Evolutionary conservation across 2,113 vertebrate genomes (phyloP), one percentile per base, ranked within the genome.

Genomic region (Toxostoma redivivum): DNA sequence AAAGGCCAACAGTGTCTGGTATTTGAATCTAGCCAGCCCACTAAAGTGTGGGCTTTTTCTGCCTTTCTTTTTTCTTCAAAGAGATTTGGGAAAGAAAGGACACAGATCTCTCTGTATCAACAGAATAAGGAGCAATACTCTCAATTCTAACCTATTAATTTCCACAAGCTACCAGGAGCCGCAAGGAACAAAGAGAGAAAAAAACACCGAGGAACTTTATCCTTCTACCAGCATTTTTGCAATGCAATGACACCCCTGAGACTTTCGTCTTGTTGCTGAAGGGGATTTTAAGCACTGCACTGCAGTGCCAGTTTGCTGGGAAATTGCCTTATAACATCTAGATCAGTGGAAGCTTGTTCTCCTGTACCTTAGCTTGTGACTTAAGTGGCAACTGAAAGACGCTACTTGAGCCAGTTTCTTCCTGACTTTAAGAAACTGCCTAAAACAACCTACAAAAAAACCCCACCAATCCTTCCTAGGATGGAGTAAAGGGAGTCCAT

Each of bases 21-120:
- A 95, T 96, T 95, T 96, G 69, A 94, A 89, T 87, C 86, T 27
- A 91, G 61, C 25, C 93, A 97, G 73, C 91, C 72, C 81, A 93
- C 88, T 88, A 11, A 83, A 95, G 77, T 94, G 72, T 94, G 86
- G 58, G 53, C 0, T 40, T 86, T 94, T 85, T 87, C 73, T 84
- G 87, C 73, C 22, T 71, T 88, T 86, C 51, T 82, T 91, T 53
- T 60, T 94, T 92, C 73, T 92, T 89, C 73, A 72, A 54, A 94
- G 80, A 80, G 42, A 62, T 62, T 57, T 74, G 25, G n/a, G 61
- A 84, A 95, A 84, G 56, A 91, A 81, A 91, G 53, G 60, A 86
- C 44, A 72, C 12, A 33, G 84, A 69, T 76, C 18, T 88, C 70
- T 94, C 86, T 89, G 61, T 79, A 89, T 31, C 2, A 1, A 56